phyloP scores from a whole-genome alignment of 2,113 vertebrate genomes.

The Pseudopipra pipra region DNA sequence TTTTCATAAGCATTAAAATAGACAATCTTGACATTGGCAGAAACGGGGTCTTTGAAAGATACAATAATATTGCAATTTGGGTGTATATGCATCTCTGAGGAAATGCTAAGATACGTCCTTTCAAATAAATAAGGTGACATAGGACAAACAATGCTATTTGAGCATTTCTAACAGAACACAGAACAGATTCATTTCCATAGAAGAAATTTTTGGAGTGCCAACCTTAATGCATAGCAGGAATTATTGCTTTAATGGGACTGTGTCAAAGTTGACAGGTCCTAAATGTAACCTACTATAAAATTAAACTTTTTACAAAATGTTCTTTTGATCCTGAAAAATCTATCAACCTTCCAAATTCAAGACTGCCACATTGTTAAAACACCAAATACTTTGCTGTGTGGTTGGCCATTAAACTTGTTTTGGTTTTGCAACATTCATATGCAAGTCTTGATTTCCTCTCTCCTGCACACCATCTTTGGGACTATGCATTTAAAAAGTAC shows the following conservation, averaged over 20 bases:
- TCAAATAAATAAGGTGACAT: not conserved
- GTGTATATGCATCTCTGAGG: not conserved
- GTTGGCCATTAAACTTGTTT: not conserved
- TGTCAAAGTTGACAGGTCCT: not conserved
- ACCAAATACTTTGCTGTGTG: not conserved
- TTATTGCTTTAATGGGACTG: not conserved
- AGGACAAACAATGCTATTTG: not conserved
- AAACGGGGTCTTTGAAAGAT: not conserved
- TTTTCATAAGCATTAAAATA: not conserved
- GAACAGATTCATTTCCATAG: not conserved
- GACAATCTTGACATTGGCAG: not conserved
- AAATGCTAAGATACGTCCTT: not conserved
- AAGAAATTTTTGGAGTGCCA: not conserved
- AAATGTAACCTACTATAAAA: constrained; percentile 3
- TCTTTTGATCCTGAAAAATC: constrained; percentile 7
- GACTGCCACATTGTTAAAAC: not conserved
- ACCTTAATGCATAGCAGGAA: not conserved
- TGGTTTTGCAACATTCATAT: not conserved
- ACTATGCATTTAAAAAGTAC: not conserved
- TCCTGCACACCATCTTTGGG: not conserved
- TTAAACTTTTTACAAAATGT: not conserved
- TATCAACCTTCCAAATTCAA: not conserved
- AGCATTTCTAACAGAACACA: not conserved
- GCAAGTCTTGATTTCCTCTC: not conserved
- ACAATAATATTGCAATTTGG: not conserved